Evolutionary conservation across 53 echinoderm and acorn worm genomes (phyloP).

Genomic region (Zoroaster sp.): DNA sequence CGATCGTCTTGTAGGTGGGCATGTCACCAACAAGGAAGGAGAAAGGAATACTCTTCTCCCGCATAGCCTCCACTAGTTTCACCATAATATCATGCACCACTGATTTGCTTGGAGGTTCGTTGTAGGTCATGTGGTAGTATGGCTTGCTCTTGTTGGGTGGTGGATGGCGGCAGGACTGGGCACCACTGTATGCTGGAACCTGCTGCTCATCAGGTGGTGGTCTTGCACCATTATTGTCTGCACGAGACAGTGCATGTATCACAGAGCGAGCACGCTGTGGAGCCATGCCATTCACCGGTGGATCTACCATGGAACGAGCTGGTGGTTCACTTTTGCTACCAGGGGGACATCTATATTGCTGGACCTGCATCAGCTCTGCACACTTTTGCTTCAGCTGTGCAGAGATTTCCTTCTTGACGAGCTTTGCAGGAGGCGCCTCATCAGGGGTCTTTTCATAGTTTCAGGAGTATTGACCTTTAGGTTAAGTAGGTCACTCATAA

Average conservation of each 20-base stretch:
- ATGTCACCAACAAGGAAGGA: conserved; percentile 54
- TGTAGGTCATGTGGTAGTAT: conserved; percentile 41
- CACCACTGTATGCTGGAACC: conserved; percentile 56
- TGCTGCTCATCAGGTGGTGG: conserved; percentile 36
- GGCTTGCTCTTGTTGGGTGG: conserved; percentile 7
- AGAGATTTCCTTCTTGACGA: conserved; percentile 30
- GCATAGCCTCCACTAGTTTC: conserved; percentile 34
- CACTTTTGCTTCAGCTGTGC: conserved; percentile 34
- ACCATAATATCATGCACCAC: conserved; percentile 44
- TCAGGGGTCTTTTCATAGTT: conserved; percentile 33
- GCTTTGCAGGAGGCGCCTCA: conserved; percentile 39
- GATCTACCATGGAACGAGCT: conserved; percentile 16
- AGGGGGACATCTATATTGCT: conserved; percentile 28
- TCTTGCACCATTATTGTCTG: neutral
- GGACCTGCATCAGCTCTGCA: conserved; percentile 22
- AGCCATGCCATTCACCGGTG: neutral
- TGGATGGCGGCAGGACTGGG: too few relatives aligned
- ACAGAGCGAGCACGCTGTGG: conserved; percentile 38
- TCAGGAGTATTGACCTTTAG: too few relatives aligned
- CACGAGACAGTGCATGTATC: conserved; percentile 50
- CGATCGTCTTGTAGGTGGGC: conserved; percentile 42
- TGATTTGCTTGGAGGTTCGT: conserved; percentile 52
- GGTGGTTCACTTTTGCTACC: conserved; percentile 48
- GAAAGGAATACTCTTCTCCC: conserved; percentile 43
- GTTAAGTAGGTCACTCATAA: too few relatives aligned